Evolutionary conservation across 2,888 invertebrate species (phyloP), one percentile per base, ranked within the genome.

Genomic region (Volucella inanis): DNA sequence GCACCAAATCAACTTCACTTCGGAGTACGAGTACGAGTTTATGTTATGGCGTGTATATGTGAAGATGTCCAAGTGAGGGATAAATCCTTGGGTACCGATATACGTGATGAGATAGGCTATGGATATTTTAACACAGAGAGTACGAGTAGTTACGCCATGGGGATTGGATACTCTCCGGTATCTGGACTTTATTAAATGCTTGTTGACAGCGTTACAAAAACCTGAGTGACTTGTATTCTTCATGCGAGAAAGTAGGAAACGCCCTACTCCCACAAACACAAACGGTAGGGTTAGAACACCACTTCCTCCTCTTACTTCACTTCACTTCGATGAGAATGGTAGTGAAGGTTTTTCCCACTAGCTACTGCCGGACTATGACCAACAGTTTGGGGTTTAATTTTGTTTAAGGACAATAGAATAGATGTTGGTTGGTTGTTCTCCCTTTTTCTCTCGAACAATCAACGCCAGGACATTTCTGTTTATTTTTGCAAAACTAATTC

Each of bases 161-260:
- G 62, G 61, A 65, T 22, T 31, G 50, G 57, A 39, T 50, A 31
- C 31, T 31, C 31, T 31, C 6, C 31, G 31, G 31, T 31, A 57
- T 52, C 47, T 61, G 71, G 70, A 82, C 77, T 82, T 77, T 71
- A 82, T 82, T 77, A 77, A 77, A 77, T 52, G 77, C 71, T 75
- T 82, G 77, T 77, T 77, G 81, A 82, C 70, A 77, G 77, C 54
- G 54, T 57, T n/a, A 71, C 65, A 71, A 77, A 71, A 77, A 65
- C 59, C 38, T 39, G 31, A 74, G 47, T 75, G 41, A 72, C 54
- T 55, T 74, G 59, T 68, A 18, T 54, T 38, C 45, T 65, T 52
- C 50, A 6, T 31, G 31, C 6, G 65, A 39, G 57, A 8, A 50
- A 22, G 62, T 6, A 38, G 41, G 65, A 54, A 74, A 47, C 72